Evolutionary conservation across 2,113 vertebrate genomes (phyloP).

Genomic region (Mormyrus iriodes): DNA sequence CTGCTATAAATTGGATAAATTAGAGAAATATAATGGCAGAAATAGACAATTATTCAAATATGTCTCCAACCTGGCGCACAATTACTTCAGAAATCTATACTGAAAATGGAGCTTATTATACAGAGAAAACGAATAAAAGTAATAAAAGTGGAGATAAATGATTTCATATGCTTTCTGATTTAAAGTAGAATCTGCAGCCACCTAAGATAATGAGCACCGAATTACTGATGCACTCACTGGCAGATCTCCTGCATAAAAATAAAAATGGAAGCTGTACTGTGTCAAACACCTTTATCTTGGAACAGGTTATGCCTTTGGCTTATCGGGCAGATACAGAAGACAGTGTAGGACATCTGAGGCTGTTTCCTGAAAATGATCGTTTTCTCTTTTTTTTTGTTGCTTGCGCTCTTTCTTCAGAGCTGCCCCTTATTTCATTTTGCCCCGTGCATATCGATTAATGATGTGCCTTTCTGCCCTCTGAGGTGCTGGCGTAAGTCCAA

Average conservation of each 20-base stretch:
- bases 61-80: constrained; percentile 6
- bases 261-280: neutral
- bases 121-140: constrained; percentile 1
- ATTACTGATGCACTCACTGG: neutral
- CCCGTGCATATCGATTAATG: neutral
- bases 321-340: neutral
- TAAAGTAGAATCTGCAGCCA: neutral
- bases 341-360: neutral
- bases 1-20: neutral
- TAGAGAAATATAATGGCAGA: constrained; percentile 5
- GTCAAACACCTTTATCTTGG: constrained; percentile 10
- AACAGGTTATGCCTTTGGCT: neutral
- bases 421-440: neutral
- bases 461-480: neutral
- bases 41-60: constrained; percentile 14
- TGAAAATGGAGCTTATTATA: constrained; percentile 15
- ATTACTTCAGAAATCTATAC: constrained; percentile 9
- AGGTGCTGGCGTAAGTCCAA: neutral
- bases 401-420: neutral
- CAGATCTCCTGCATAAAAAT: constrained; percentile 6
- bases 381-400: neutral
- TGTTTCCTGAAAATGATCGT: neutral
- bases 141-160: constrained; percentile 1
- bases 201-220: neutral
- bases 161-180: constrained; percentile 13